These are phyloP conservation scores for Clarias platycephalus DNA, from an alignment of 2,797 vertebrate species.

Conservation along the genomic window DNA sequence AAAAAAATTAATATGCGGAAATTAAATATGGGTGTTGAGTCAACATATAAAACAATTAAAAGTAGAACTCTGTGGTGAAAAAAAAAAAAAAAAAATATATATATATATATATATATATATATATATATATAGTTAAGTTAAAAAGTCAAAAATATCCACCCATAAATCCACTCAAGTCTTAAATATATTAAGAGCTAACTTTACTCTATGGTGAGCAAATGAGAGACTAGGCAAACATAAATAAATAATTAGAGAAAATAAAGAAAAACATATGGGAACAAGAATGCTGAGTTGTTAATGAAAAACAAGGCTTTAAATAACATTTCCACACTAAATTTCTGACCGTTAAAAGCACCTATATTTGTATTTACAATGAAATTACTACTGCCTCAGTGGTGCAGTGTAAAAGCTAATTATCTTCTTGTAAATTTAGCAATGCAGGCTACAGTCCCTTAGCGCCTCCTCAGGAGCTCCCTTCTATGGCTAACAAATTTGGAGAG, in stretches of 20 bases:
- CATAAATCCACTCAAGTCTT: background rate
- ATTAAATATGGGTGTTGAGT: background rate
- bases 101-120: too few relatives aligned
- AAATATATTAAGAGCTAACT: slow-evolving; percentile 1
- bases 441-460: background rate
- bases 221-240: background rate
- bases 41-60: slow-evolving; percentile 3
- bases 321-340: background rate
- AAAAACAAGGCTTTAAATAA: slow-evolving; percentile 11
- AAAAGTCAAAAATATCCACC: background rate
- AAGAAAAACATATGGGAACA: background rate
- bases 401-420: slow-evolving; percentile 10
- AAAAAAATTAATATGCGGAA: background rate
- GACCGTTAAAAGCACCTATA: background rate
- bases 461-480: background rate
- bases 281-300: background rate
- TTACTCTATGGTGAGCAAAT: background rate
- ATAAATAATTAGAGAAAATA: background rate
- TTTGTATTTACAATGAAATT: slow-evolving; percentile 16
- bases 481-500: background rate
- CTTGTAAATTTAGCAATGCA: background rate
- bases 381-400: background rate
- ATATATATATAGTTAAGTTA: background rate
- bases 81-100: too few relatives aligned
- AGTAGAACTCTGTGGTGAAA: slow-evolving; percentile 2